Evolutionary conservation across 1,140 invertebrate species (phyloP).

Genomic region (Daktulosphaira vitifoliae): DNA sequence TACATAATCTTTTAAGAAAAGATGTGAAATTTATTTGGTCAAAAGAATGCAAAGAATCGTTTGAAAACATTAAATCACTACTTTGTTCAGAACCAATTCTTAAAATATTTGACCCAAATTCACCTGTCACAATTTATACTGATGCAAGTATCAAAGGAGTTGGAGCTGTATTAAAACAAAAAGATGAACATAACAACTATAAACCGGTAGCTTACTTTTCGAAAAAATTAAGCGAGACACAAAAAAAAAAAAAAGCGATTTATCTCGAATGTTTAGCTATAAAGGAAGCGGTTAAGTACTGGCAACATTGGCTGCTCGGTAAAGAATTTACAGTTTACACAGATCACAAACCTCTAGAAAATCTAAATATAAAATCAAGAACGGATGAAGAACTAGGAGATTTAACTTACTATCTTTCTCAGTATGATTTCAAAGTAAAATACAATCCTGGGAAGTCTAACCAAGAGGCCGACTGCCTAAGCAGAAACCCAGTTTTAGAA

Average conservation of each 20-base stretch:
- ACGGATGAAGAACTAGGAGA: too few species aligned
- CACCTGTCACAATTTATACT: slow-evolving; percentile 36
- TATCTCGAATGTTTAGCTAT: slow-evolving; percentile 43
- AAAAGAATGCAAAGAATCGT: neutral
- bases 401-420: slow-evolving; percentile 42
- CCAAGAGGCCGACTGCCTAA: slow-evolving; percentile 33
- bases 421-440: slow-evolving; percentile 40
- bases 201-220: slow-evolving; percentile 40
- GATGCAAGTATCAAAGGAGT: slow-evolving; percentile 36
- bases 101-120: slow-evolving; percentile 35
- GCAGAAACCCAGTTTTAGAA: slow-evolving; percentile 26
- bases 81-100: slow-evolving; percentile 2
- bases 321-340: slow-evolving; percentile 42
- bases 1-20: too few species aligned
- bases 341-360: slow-evolving; percentile 44
- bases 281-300: slow-evolving; percentile 44
- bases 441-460: slow-evolving; percentile 37
- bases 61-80: neutral
- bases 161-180: too few species aligned
- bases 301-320: slow-evolving; percentile 43
- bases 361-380: too few species aligned
- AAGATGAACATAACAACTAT: neutral
- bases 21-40: neutral
- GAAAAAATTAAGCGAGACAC: slow-evolving; percentile 40
- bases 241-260: slow-evolving; percentile 42